Evolutionary conservation across 2,113 vertebrate species (phyloP).

Genomic region (Antigone vipio): DNA sequence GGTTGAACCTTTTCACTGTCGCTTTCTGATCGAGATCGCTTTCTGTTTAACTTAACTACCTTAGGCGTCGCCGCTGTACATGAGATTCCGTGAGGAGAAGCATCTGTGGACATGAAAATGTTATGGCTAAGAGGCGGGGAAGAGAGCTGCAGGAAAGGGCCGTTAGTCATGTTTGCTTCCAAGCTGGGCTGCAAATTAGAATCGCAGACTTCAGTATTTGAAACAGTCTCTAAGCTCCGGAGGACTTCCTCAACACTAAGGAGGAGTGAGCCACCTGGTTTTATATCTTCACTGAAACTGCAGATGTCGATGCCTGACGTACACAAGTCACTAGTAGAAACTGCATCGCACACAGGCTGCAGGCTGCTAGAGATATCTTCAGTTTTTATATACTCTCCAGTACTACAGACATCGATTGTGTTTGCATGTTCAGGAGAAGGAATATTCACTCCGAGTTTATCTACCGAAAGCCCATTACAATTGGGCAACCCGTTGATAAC

Average conservation of each 20-base stretch:
- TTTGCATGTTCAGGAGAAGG: conserved; percentile 83
- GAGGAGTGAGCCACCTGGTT: conserved; percentile 86
- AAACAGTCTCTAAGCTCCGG: conserved; percentile 90
- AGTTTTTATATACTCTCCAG: conserved; percentile 83
- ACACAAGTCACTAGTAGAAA: conserved; percentile 82
- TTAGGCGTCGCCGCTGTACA: conserved; percentile 81
- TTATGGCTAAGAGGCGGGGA: conserved; percentile 82
- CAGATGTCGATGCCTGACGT: conserved; percentile 87
- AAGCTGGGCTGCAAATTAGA: conserved; percentile 76
- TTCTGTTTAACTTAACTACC: conserved; percentile 88
- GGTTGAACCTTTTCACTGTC: conserved; percentile 95
- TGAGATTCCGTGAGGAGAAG: conserved; percentile 78
- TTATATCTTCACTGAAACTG: conserved; percentile 89
- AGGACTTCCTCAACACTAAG: conserved; percentile 92
- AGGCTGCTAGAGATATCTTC: conserved; percentile 82
- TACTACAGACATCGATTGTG: conserved; percentile 79
- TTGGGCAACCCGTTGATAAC: conserved; percentile 87
- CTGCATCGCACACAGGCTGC: conserved; percentile 84
- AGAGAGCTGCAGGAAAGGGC: conserved; percentile 82
- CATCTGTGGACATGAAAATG: conserved; percentile 77
- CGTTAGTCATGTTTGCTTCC: conserved; percentile 81
- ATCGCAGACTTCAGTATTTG: conserved; percentile 80
- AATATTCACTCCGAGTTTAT: conserved; percentile 82
- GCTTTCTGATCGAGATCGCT: conserved; percentile 93
- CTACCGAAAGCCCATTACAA: conserved; percentile 88